Conservation (phyloP, 2,797 vertebrate species). For the Margarornis squamiger region DNA sequence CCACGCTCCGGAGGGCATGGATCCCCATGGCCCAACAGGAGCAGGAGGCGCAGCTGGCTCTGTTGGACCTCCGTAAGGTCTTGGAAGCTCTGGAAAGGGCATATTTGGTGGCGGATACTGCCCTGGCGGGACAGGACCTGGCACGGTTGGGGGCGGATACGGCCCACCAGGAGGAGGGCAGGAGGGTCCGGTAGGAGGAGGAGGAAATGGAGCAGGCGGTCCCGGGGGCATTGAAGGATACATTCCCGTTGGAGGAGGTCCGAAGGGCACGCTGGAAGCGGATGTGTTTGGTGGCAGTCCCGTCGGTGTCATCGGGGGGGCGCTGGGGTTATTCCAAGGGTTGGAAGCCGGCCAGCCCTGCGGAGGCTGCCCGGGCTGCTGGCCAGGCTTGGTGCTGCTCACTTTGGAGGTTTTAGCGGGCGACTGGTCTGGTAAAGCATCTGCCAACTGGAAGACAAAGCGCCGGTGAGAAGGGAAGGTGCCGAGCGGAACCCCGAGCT, state of each 20-base stretch:
- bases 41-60: constrained; percentile 77
- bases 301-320: constrained; percentile 72
- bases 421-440: constrained; percentile 87
- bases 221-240: constrained; percentile 80
- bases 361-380: constrained; percentile 65
- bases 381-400: constrained; percentile 81
- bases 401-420: constrained; percentile 83
- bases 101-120: constrained; percentile 80
- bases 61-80: constrained; percentile 77
- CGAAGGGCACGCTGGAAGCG: constrained; percentile 76
- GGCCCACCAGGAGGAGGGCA: constrained; percentile 79
- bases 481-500: accelerated
- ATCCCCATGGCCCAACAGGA: constrained; percentile 78
- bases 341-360: constrained; percentile 76
- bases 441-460: constrained; percentile 83
- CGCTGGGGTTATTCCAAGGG: constrained; percentile 77
- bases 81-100: constrained; percentile 79
- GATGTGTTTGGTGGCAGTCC: constrained; percentile 76
- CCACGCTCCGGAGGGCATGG: constrained; percentile 79
- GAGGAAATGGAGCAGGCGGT: constrained; percentile 79
- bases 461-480: background rate
- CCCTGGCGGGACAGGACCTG: constrained; percentile 75
- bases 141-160: constrained; percentile 77
- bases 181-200: constrained; percentile 76
- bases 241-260: constrained; percentile 78